Evolutionary conservation across 2,113 vertebrate genomes (phyloP).

Genomic region (Salvelinus alpinus): DNA sequence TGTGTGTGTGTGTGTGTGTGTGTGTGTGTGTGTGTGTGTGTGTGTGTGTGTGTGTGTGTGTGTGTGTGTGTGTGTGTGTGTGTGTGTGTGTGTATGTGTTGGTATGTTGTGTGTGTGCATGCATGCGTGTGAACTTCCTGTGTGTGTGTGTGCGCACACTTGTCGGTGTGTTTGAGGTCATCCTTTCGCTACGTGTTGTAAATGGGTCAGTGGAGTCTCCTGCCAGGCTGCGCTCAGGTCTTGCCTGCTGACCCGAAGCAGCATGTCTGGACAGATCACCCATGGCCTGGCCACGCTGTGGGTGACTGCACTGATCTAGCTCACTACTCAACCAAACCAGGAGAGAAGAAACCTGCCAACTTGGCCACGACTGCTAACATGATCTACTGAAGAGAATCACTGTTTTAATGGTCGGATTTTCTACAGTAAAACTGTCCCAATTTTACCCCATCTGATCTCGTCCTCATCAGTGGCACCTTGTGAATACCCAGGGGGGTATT

Average conservation of each 20-base stretch:
- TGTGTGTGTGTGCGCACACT: not conserved
- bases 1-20: not conserved
- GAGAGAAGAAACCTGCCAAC: not conserved
- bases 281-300: slow-evolving; percentile 13
- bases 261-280: slow-evolving; percentile 33
- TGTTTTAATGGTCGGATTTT: not conserved
- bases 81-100: not conserved
- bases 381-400: not conserved
- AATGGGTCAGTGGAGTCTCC: slow-evolving; percentile 62
- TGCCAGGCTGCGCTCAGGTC: slow-evolving; percentile 42
- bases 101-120: slow-evolving; percentile 3
- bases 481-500: too few relatives aligned
- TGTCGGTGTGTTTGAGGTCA: slow-evolving; percentile 25
- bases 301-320: slow-evolving; percentile 47
- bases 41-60: not conserved
- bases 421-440: not conserved
- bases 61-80: slow-evolving; percentile 6
- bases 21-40: slow-evolving; percentile 4
- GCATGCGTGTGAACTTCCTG: slow-evolving; percentile 1
- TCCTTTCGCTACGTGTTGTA: slow-evolving; percentile 30
- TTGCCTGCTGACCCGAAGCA: slow-evolving; percentile 58
- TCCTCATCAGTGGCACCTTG: too few relatives aligned
- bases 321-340: not conserved
- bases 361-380: not conserved
- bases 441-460: too few relatives aligned